phyloP scores from a whole-genome alignment of 2,888 invertebrate species.

The Tipula helvola region DNA sequence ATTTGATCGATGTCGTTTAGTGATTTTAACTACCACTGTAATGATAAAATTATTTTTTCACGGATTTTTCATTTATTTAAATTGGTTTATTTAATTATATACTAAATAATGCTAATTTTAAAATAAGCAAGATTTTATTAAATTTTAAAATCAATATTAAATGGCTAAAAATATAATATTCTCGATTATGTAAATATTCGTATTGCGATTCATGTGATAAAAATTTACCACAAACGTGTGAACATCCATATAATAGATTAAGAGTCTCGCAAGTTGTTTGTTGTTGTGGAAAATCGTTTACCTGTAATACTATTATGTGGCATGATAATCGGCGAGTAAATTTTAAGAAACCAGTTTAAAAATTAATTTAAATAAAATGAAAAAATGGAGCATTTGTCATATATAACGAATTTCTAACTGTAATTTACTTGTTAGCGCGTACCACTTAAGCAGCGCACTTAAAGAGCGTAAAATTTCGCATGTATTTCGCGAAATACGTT shows the following conservation, averaged over 20 bases:
- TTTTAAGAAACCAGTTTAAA: neutral
- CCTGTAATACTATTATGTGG: neutral
- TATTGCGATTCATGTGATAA: neutral
- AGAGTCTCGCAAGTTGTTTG: neutral
- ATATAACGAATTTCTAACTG: too few relatives aligned
- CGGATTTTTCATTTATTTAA: neutral
- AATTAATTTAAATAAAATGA: neutral
- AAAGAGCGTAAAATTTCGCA: too few relatives aligned
- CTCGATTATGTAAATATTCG: neutral
- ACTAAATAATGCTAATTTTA: neutral
- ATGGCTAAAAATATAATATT: neutral
- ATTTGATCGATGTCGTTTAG: neutral
- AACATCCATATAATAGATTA: neutral
- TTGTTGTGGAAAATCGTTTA: neutral
- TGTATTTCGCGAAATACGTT: too few relatives aligned
- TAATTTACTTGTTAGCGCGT: too few relatives aligned
- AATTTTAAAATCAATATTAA: neutral
- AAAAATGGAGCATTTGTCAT: too few relatives aligned
- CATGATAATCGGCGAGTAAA: neutral
- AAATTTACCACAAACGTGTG: neutral
- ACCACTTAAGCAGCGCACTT: too few relatives aligned
- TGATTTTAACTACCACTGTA: neutral
- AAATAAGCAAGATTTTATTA: neutral
- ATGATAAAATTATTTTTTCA: neutral
- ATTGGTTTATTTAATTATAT: neutral